A percentile compares a stretch with the other conserved stretches of the same genome.
Evolutionary conservation across 2,888 invertebrate genomes (phyloP).

Genomic region (Diarsia mendica): DNA sequence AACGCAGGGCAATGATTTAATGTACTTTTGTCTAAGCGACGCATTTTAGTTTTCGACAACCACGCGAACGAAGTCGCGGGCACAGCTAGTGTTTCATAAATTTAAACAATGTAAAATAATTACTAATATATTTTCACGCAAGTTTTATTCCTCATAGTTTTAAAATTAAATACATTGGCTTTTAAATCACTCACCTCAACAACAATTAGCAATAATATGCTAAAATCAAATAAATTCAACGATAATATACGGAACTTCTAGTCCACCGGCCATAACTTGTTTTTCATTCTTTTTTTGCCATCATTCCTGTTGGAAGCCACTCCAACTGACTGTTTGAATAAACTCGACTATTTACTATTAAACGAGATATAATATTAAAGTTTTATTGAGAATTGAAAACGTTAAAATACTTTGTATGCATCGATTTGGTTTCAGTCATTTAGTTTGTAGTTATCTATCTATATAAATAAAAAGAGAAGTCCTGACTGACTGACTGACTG

Average conservation of each 20-base stretch:
- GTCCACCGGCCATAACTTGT: not conserved
- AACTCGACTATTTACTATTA: slow-evolving; percentile 24
- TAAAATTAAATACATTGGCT: not conserved
- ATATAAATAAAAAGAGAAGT: too few species aligned
- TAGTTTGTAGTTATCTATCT: not conserved
- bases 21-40: too few species aligned
- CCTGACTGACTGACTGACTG: too few species aligned
- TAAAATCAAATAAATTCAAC: not conserved
- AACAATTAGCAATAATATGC: too few species aligned
- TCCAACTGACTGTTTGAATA: slow-evolving; percentile 40
- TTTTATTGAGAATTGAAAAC: slow-evolving; percentile 20
- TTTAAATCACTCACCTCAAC: too few species aligned
- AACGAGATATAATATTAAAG: slow-evolving; percentile 25
- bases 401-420: not conserved
- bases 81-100: too few species aligned
- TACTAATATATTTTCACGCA: too few species aligned
- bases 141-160: too few species aligned
- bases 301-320: slow-evolving; percentile 32
- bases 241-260: slow-evolving; percentile 29
- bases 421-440: not conserved
- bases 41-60: too few species aligned
- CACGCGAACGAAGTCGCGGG: too few species aligned
- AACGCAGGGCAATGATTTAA: too few species aligned
- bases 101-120: too few species aligned
- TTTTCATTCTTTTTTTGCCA: slow-evolving; percentile 20